Evolutionary conservation across 2,888 invertebrate genomes (phyloP).

Genomic region (Leptinotarsa peninsularis): DNA sequence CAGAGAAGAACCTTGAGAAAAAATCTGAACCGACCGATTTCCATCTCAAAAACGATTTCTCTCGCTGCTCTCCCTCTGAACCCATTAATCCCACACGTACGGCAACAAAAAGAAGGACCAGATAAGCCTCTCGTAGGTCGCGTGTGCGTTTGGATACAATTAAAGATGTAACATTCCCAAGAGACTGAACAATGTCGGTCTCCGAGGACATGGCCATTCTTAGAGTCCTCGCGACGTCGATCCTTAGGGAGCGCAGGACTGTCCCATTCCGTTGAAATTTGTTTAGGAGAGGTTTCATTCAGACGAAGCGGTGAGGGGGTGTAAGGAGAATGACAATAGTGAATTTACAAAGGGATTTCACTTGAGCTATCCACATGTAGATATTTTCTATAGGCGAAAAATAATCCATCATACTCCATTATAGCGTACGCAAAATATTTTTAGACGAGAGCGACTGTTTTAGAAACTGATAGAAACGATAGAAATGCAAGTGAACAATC

Average conservation of each 20-base stretch:
- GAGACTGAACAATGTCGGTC: constrained; percentile 36
- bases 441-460: too few relatives aligned
- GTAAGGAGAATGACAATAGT: neutral
- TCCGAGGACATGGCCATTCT: constrained; percentile 30
- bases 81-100: constrained; percentile 40
- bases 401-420: too few relatives aligned
- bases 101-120: constrained; percentile 37
- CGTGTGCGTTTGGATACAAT: constrained; percentile 48
- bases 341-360: neutral
- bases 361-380: too few relatives aligned
- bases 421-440: too few relatives aligned
- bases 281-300: constrained; percentile 11
- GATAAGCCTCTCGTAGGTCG: constrained; percentile 39
- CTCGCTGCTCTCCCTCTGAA: constrained; percentile 36
- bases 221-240: constrained; percentile 27
- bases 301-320: neutral
- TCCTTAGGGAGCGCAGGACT: constrained; percentile 27
- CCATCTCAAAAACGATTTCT: constrained; percentile 40
- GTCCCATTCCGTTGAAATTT: constrained; percentile 5
- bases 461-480: too few relatives aligned
- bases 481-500: too few relatives aligned
- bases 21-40: constrained; percentile 26
- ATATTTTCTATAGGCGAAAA: too few relatives aligned
- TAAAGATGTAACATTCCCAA: constrained; percentile 47
- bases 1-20: neutral